Conservation (phyloP, 2,113 vertebrate species). For the Oncorhynchus keta region DNA sequence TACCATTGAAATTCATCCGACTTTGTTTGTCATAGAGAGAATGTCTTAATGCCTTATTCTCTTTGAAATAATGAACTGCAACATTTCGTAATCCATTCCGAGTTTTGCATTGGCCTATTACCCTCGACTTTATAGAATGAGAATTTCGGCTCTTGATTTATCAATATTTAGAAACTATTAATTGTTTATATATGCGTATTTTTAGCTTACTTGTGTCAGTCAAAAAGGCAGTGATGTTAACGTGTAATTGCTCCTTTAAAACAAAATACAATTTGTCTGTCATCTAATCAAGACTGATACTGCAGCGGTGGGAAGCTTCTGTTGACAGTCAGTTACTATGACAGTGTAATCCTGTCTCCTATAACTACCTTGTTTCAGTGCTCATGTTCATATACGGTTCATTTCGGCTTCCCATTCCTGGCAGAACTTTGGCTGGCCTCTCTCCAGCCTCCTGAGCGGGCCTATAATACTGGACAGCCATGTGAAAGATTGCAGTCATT, state of each 20-base stretch:
- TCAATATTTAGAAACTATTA: constrained; percentile 21
- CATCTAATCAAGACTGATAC: not conserved
- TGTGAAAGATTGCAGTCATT: constrained; percentile 42
- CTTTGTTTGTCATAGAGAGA: constrained; percentile 70
- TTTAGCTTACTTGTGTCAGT: constrained; percentile 9
- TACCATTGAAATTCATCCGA: constrained; percentile 72
- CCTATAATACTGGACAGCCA: constrained; percentile 26
- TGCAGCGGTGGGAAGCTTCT: not conserved
- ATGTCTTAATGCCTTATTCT: constrained; percentile 75
- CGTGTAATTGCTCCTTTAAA: constrained; percentile 2
- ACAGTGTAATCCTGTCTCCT: not conserved
- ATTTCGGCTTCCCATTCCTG: constrained; percentile 21
- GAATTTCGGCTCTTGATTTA: constrained; percentile 51
- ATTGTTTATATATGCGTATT: constrained; percentile 35
- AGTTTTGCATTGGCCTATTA: constrained; percentile 69
- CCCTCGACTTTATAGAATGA: constrained; percentile 58
- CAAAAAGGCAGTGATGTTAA: not conserved
- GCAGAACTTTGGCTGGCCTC: constrained; percentile 46
- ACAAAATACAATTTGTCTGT: not conserved
- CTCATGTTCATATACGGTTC: constrained; percentile 18
- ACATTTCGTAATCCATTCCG: constrained; percentile 67
- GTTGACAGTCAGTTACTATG: not conserved
- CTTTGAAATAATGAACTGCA: constrained; percentile 78
- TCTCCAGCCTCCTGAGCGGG: constrained; percentile 38
- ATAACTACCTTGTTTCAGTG: not conserved